These are phyloP conservation scores for Microcebus jonahi DNA, from an alignment of 2,113 vertebrate genomes.

Conservation along the genomic window DNA sequence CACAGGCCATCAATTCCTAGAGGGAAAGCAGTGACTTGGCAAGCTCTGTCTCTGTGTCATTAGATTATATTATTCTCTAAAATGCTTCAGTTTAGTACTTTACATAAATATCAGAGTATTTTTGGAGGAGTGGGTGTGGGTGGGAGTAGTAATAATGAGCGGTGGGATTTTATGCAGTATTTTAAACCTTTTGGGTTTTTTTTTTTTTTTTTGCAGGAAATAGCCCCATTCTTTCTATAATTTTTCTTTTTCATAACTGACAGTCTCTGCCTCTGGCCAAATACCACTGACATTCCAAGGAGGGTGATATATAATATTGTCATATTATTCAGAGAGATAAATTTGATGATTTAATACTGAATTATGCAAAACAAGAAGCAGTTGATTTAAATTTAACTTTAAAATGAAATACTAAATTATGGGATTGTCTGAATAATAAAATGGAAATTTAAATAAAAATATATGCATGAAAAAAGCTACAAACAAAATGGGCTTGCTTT, in stretches of 20 bases:
- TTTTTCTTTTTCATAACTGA: conserved; percentile 18
- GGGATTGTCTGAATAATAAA: conserved; percentile 47
- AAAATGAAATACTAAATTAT: conserved; percentile 62
- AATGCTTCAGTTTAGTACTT: background rate
- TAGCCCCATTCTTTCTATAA: background rate
- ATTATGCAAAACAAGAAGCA: conserved; percentile 62
- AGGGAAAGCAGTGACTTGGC: background rate
- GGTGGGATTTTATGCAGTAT: background rate
- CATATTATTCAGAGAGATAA: conserved; percentile 50
- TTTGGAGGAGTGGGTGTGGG: background rate
- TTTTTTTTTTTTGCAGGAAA: conserved; percentile 38
- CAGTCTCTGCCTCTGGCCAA: conserved; percentile 47
- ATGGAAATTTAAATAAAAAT: conserved; percentile 62
- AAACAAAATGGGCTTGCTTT: conserved; percentile 38
- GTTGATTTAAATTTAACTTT: conserved; percentile 64
- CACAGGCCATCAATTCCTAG: background rate
- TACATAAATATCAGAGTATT: conserved; percentile 4
- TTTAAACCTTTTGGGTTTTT: background rate
- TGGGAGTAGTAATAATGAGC: background rate
- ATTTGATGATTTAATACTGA: conserved; percentile 60
- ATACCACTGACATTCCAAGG: conserved; percentile 33
- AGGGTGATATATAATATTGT: conserved; percentile 46
- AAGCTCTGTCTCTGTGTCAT: background rate
- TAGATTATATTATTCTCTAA: background rate
- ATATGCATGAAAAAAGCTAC: background rate